Evolutionary conservation across 1,140 invertebrate genomes (phyloP).

Genomic region (Euura lappo): DNA sequence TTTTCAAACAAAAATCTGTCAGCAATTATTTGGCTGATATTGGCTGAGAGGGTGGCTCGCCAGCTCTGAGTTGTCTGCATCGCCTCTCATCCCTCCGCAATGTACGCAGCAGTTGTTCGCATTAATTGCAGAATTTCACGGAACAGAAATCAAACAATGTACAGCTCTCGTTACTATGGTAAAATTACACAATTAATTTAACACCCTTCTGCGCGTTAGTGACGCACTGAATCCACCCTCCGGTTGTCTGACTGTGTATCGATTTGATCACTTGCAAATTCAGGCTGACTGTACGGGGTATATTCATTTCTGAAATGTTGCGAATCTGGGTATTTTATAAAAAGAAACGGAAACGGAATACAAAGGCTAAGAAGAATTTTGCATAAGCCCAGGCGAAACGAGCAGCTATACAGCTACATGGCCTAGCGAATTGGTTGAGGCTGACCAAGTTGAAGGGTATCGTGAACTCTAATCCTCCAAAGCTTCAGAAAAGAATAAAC

Average conservation of each 20-base stretch:
- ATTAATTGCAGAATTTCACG: constrained; percentile 12
- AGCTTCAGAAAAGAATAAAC: background rate
- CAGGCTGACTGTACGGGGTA: too few species aligned
- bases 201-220: too few species aligned
- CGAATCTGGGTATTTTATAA: too few species aligned
- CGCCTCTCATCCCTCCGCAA: background rate
- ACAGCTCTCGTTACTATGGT: background rate
- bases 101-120: background rate
- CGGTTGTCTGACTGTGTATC: background rate
- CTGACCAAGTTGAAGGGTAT: background rate
- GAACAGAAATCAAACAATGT: constrained; percentile 3
- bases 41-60: background rate
- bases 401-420: too few species aligned
- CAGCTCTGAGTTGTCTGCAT: background rate
- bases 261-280: background rate
- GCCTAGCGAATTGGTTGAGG: background rate
- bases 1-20: too few species aligned
- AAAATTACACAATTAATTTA: constrained; percentile 2
- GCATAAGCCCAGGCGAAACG: too few species aligned
- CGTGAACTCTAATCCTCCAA: background rate
- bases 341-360: too few species aligned
- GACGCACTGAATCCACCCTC: too few species aligned
- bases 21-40: constrained; percentile 4
- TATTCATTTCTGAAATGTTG: too few species aligned
- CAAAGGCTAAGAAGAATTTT: too few species aligned